Evolutionary conservation across 2,797 vertebrate genomes (phyloP), one percentile per base, ranked within the genome.

Genomic region (Poeciliopsis presidionis): DNA sequence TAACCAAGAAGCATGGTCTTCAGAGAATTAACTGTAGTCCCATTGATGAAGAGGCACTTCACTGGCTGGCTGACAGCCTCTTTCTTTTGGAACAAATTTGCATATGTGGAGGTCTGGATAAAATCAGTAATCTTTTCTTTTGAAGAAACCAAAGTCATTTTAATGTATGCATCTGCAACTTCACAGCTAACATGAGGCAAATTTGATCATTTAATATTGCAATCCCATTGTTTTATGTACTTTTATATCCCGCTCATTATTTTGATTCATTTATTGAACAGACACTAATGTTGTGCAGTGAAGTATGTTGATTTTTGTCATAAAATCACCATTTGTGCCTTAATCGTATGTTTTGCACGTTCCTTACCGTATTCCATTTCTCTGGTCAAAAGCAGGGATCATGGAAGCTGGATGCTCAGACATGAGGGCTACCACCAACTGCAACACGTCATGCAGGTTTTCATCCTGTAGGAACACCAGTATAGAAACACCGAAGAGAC

Each of bases 361-460:
- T 74, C 63, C 73, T 91, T 95, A 99, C 98, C 97, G 96, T 92
- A 99, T 96, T 89, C 98, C 98, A 88, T 98, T 98, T 79, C 97
- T 97, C 93, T 98, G 97, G 95, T 99, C 97, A 94, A 99, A 99
- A 85, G 98, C 97, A 77, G 97, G 97, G 85, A 97, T 97, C 98
- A 98, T 97, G 77, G 97, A 98, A 81, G 94, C 90, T 43, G 98
- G 98, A 84, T 99, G 97, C 89, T 99, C 98, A 77, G 98, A 96
- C 97, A 99, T 98, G 82, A 99, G 96, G 83, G 98, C 98, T 74
- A 99, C 98, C 85, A 99, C 95, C 79, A 99, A 88, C 91, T 99
- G 98, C 69, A 99, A 93, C 87, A 99, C 98, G 91, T 99, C 98
- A 92, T 98, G 97, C 74, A 99, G 94, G 94, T 99, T 99, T 90